Conservation (phyloP, 2,888 invertebrate genomes). For the Caradrina kadenii region DNA sequence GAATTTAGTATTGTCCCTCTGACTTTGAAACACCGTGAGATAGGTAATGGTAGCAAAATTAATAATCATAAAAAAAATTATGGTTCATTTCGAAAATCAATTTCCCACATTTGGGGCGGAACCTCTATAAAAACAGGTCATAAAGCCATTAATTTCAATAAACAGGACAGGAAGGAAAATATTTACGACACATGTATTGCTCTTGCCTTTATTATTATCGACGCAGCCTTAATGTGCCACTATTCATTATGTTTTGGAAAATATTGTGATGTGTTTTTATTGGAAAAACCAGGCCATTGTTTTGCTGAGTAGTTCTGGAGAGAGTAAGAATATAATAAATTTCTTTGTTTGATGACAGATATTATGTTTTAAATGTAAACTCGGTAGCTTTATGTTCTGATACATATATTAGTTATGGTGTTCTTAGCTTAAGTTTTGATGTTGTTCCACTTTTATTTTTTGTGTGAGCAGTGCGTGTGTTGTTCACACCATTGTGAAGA, state of each 20-base stretch:
- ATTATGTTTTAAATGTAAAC: too few relatives aligned
- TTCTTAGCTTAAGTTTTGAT: too few relatives aligned
- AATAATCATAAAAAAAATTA: slow-evolving; percentile 27
- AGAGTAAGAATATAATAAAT: too few relatives aligned
- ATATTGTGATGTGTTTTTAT: slow-evolving; percentile 17
- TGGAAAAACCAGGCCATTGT: neutral
- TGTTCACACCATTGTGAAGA: too few relatives aligned
- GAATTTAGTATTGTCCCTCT: neutral
- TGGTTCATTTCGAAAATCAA: slow-evolving; percentile 43
- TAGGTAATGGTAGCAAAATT: neutral
- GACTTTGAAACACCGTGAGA: neutral
- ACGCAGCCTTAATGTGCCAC: slow-evolving; percentile 30
- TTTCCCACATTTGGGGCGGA: slow-evolving; percentile 25
- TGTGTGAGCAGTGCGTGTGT: too few relatives aligned
- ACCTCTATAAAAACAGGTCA: slow-evolving; percentile 42
- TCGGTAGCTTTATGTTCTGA: too few relatives aligned
- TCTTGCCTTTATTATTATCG: slow-evolving; percentile 41
- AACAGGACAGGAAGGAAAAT: slow-evolving; percentile 46
- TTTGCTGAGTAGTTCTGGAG: too few relatives aligned
- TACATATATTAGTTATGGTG: too few relatives aligned
- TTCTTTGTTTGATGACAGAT: too few relatives aligned
- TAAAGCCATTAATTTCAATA: slow-evolving; percentile 58
- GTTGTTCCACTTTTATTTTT: too few relatives aligned
- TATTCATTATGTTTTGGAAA: slow-evolving; percentile 22
- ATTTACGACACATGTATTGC: slow-evolving; percentile 54